Evolutionary conservation across 2,888 invertebrate species (phyloP), one percentile per base, ranked within the genome.

Genomic region (Anaspis maculata): DNA sequence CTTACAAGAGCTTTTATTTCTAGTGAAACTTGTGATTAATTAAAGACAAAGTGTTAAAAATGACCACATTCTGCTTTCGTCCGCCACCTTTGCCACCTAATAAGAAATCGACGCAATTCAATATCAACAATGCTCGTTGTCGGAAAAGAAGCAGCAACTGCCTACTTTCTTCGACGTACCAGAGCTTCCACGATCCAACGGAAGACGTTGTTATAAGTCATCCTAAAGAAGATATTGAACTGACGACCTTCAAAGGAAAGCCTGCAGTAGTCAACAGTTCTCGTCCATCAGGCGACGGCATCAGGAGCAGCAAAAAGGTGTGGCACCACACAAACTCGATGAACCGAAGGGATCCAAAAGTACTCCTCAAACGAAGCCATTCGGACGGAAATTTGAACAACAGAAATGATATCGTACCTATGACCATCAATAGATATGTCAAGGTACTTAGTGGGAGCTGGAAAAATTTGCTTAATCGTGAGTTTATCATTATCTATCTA

Each of bases 381-480:
- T 83, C 83, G 14, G 83, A 83, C 54, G 80, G 82, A 5, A 81
- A 83, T 59, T 69, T 83, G 53, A 56, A 60, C 45, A 57, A 58
- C 48, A 54, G 49, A 40, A 10, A 10, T 13, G 32, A 37, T 15
- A 43, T 45, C 23, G 44, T 64, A 10, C 62, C 67, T 21, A 70
- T 71, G 36, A 61, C 62, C 43, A 62, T 67, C 56, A 78, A 79
- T 63, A 79, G 79, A 62, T 83, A 81, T 62, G 77, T 83, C 46
- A 77, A 77, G 51, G 81, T 76, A 41, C 74, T 83, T 51, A 82
- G 81, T 57, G 83, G 83, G 46, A 82, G 82, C 67, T 83, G 83
- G 83, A 82, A 77, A 68, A 84, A 83, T 67, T 74, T 83, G 46
- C 70, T 83, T 58, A 75, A 79, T 72, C 72, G 83, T 83, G 77